Percentiles rank a stretch among this genome's conserved stretches.
phyloP scores from a whole-genome alignment of 2,888 invertebrate genomes.

The Autographa pulchrina region DNA sequence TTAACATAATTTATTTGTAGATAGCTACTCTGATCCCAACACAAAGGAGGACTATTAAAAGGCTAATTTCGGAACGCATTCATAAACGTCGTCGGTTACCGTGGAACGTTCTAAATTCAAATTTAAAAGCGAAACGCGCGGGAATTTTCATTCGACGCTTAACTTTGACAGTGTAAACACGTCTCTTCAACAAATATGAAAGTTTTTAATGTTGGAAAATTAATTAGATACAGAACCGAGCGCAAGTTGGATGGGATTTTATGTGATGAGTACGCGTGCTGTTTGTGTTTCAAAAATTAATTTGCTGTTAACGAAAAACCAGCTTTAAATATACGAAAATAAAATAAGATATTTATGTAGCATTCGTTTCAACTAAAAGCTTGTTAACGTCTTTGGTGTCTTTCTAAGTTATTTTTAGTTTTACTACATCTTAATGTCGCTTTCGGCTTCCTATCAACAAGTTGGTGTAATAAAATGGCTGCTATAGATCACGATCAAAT shows the following conservation, averaged over 20 bases:
- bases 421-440: conserved; percentile 17
- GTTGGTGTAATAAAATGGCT: conserved; percentile 27
- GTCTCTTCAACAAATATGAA: conserved; percentile 59
- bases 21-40: conserved; percentile 51
- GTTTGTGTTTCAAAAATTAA: conserved; percentile 52
- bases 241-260: conserved; percentile 42
- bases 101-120: conserved; percentile 65
- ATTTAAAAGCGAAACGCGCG: conserved; percentile 59
- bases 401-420: background rate
- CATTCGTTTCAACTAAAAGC: background rate
- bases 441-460: conserved; percentile 32
- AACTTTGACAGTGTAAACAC: conserved; percentile 61
- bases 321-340: conserved; percentile 12
- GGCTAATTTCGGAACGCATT: conserved; percentile 71
- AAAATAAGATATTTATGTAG: background rate
- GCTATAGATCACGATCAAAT: conserved; percentile 30
- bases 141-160: conserved; percentile 56
- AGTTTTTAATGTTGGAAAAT: conserved; percentile 61
- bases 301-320: conserved; percentile 32
- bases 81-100: conserved; percentile 63
- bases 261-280: conserved; percentile 32
- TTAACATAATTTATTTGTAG: conserved; percentile 52
- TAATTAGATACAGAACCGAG: conserved; percentile 50
- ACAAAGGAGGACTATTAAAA: conserved; percentile 66
- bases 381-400: background rate